Base-by-base conservation (phyloP, 2,113 vertebrate genomes). In the Nicator chloris region DNA sequence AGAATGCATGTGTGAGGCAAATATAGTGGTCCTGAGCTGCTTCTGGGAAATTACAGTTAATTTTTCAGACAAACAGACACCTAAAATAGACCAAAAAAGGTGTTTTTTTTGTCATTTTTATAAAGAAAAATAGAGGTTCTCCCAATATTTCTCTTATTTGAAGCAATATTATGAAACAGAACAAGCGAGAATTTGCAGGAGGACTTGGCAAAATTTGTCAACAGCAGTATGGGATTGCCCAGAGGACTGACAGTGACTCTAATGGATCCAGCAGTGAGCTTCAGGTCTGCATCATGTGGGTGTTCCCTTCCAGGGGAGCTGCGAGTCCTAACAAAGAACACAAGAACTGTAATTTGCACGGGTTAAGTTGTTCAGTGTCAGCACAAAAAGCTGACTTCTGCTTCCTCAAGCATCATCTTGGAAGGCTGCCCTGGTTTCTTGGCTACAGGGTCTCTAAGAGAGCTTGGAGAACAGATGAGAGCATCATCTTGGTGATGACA, bases 251-350 rank as follows among this genome's bases (percentile, higher is more conserved):
- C 18, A 76, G 79, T 6, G 33, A 73, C 50, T 40, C 3, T 21
- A 26, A 33, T 1, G 14, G 72, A 37, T 14, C 45, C 19, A 28
- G 44, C 1, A 6, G n/a, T 28, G 56, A 90, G 37, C 61, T 91
- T 73, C 33, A 51, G 37, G n/a, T 44, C 22, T 0, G 1, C 0
- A 1, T 15, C 9, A 9, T 4, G 30, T 0, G 3, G 26, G 18
- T 28, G 4, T 56, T 75, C 40, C 40, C 39, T 33, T 26, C 27
- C 57, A 53, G 24, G 33, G 26, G 27, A 59, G 45, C 35, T 57
- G 50, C 0, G 0, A 92, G 56, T 73, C 27, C 68, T 69, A 13
- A 50, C 0, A 20, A 82, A 42, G 42, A 86, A 79, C 15, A 26
- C 1, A 28, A 71, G 21, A 92, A 82, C 30, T 13, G 9, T 44